Evolutionary conservation across 1,140 invertebrate species (phyloP), one percentile per base, ranked within the genome.

Genomic region (Episyrphus balteatus): DNA sequence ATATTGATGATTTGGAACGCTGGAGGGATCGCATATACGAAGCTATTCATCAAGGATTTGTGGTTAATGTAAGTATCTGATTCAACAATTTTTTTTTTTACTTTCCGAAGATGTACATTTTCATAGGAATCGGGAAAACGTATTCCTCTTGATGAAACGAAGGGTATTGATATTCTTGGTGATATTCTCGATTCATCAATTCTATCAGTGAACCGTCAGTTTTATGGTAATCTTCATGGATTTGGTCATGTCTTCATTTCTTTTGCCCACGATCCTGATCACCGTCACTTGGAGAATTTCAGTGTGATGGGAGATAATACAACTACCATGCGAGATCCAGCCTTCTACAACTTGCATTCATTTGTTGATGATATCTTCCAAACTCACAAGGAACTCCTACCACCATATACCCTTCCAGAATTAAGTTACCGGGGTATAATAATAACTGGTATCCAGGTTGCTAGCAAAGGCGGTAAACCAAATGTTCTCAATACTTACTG

Each of bases 291-390:
- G 69, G 80, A 83, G 69, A 73, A 72, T 3, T 81, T 81, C 49
- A 70, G 76, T n/a, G 73, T 83, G 0, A 84, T 84, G 75, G 81
- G 78, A 13, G 82, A 84, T 56, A 71, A 77, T 0, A 75, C 81
- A 0, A 86, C 82, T 12, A 79, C 82, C 3, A 83, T 86, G 84
- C 74, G 88, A 13, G 88, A 92, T 68, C 88, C 88, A 0, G 69
- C 86, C 9, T 91, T 92, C 70, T 92, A 89, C 66, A 78, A 83
- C 59, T 89, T 81, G 82, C 88, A 91, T 55, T 78, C 82, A 5
- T 83, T 80, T 54, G 73, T 91, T 18, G 85, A 92, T 55, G 78
- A 87, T 44, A 70, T 92, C 5, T 90, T 91, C 72, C 72, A 79
- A 49, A 74, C 83, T 55, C 81, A 84, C 63, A 91, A 91, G 67